Evolutionary conservation across 2,888 invertebrate genomes (phyloP), one percentile per base, ranked within the genome.

Genomic region (Asteroscopus sphinx): DNA sequence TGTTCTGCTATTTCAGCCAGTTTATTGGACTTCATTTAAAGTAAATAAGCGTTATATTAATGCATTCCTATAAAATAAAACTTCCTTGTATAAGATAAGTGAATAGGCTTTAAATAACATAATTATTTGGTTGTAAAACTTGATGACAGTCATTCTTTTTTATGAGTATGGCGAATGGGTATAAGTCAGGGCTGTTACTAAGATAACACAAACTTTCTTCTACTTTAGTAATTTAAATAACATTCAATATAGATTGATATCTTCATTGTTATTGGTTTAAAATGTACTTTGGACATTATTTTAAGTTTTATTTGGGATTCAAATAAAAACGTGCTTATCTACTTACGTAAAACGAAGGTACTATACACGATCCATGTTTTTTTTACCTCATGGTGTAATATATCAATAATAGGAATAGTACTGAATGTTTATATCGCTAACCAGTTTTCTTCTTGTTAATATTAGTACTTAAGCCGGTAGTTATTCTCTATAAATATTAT

Each of bases 51-150:
- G 28, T 45, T 35, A 39, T 28, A 36, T 48, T 35, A 53, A 45
- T 39, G 37, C 0, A 52, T 1, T 47, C 12, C 32, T 42, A 68
- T 48, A 48, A 46, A 48, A 69, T 63, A 41, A 68, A 63, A 54
- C 16, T 26, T 17, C 1, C 17, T 17, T 66, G 59, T 54, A 33
- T 35, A 45, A 46, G 53, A 72, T 65, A 73, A 62, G 55, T 26
- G 30, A 58, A 73, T 60, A 39, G 40, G 41, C 40, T 15, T 41
- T 53, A 59, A 64, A 61, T 54, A 49, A 64, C 51, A 37, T 62
- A 40, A 73, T 76, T 59, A 72, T 59, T 56, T 51, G 57, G 65
- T 62, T 59, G 37, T 75, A 68, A 73, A 68, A 76, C 42, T 75
- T 72, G 39, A 76, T 58, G 68, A 13, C 13, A n/a, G 46, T 49